Conservation (phyloP, 2,888 invertebrate genomes). For the Aspidiotus destructor region DNA sequence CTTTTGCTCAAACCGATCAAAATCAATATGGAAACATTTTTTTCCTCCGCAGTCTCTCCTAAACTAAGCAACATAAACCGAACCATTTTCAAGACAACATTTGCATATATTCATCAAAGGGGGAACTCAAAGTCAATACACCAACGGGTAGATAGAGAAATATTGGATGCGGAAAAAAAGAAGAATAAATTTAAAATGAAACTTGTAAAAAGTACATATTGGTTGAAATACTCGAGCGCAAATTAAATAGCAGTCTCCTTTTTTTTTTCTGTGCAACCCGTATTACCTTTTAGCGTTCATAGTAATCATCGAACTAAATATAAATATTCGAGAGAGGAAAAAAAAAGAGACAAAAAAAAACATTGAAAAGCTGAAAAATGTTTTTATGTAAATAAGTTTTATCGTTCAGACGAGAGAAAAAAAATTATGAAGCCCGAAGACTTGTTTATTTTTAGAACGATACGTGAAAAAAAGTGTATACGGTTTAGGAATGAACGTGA, state of each 20-base stretch:
- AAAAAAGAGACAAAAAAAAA: not conserved
- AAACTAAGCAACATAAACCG: too few species aligned
- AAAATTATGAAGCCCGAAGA: constrained; percentile 23
- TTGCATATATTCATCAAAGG: too few species aligned
- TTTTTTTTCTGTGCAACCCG: not conserved
- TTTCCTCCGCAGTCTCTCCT: too few species aligned
- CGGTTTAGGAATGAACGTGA: too few species aligned
- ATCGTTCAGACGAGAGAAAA: constrained; percentile 18
- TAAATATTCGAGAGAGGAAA: constrained; percentile 5
- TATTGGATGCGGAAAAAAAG: too few species aligned
- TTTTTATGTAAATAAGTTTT: constrained; percentile 28
- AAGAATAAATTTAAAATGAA: not conserved
- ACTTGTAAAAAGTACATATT: constrained; percentile 1
- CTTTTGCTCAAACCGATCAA: too few species aligned
- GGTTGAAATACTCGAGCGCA: not conserved
- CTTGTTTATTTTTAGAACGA: constrained; percentile 26
- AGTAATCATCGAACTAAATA: constrained; percentile 2
- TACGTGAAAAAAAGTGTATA: not conserved
- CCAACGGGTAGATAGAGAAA: too few species aligned
- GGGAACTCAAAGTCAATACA: too few species aligned
- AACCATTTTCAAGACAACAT: too few species aligned
- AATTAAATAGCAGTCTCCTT: constrained; percentile 3
- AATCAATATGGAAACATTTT: too few species aligned
- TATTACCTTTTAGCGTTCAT: not conserved
- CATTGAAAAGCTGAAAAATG: not conserved